Evolutionary conservation across 2,888 invertebrate species (phyloP).

Genomic region (Pristionchus fissidentatus): DNA sequence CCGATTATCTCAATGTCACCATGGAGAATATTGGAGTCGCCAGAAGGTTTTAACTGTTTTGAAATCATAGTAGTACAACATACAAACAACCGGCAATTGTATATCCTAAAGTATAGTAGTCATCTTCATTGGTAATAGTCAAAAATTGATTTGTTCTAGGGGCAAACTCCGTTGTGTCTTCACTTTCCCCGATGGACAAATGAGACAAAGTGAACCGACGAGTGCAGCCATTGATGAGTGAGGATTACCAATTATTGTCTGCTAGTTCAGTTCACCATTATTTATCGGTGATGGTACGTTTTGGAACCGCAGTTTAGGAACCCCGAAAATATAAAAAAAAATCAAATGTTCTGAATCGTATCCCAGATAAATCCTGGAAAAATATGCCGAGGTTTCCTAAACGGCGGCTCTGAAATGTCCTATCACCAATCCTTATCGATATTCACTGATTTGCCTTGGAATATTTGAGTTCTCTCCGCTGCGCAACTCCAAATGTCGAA

Average conservation of each 20-base stretch:
- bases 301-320: no score
- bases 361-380: no score
- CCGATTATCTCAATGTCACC: slow-evolving; percentile 82
- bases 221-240: slow-evolving; percentile 26
- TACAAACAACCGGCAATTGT: no score
- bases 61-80: slow-evolving; percentile 52
- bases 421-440: background rate
- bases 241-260: slow-evolving; percentile 6
- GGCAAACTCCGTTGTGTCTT: slow-evolving; percentile 50
- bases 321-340: background rate
- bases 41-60: slow-evolving; percentile 50
- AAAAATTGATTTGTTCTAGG: background rate
- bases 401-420: no score
- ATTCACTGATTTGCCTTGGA: background rate
- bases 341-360: background rate
- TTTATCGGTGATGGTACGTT: no score
- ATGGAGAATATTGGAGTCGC: slow-evolving; percentile 90
- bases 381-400: no score
- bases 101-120: no score
- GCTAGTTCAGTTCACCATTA: no score
- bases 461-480: slow-evolving; percentile 57
- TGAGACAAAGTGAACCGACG: slow-evolving; percentile 37
- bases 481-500: slow-evolving; percentile 92
- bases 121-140: slow-evolving; percentile 5
- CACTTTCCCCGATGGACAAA: slow-evolving; percentile 48